phyloP scores from a whole-genome alignment of 2,888 invertebrate species.

The Hydroisotoma schaefferi region DNA sequence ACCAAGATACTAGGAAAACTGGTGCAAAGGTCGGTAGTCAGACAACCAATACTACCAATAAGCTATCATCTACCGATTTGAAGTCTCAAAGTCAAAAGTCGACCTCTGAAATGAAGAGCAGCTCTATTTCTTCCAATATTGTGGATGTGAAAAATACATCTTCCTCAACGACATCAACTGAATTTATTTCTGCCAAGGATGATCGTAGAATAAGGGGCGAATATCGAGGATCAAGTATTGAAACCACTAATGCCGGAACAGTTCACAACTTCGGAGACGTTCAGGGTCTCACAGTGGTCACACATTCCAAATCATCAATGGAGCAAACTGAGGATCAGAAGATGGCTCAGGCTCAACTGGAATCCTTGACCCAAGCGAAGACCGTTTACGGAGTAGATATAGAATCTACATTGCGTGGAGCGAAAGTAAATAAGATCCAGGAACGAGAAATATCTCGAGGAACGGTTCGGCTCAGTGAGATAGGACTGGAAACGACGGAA shows the following conservation, averaged over 20 bases:
- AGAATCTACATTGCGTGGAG: slow-evolving; percentile 33
- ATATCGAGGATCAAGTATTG: slow-evolving; percentile 41
- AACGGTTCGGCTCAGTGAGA: slow-evolving; percentile 38
- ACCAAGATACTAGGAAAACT: background rate
- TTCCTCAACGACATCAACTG: slow-evolving; percentile 7
- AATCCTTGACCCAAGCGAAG: slow-evolving; percentile 27
- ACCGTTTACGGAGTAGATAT: slow-evolving; percentile 44
- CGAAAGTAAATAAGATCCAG: slow-evolving; percentile 38
- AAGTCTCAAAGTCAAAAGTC: background rate
- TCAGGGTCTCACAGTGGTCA: slow-evolving; percentile 45
- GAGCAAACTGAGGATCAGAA: slow-evolving; percentile 43
- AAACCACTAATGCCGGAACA: slow-evolving; percentile 40
- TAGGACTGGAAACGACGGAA: slow-evolving; percentile 44
- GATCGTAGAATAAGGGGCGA: slow-evolving; percentile 20
- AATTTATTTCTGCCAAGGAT: slow-evolving; percentile 11
- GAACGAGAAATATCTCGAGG: slow-evolving; percentile 46
- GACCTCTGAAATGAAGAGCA: background rate
- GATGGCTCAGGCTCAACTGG: slow-evolving; percentile 40
- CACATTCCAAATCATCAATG: slow-evolving; percentile 46
- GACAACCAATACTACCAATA: background rate
- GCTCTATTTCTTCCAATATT: background rate
- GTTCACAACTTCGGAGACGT: slow-evolving; percentile 43
- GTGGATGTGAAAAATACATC: slow-evolving; percentile 3
- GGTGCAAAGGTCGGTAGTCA: too few species aligned
- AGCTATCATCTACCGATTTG: background rate